Percentiles rank a stretch among this genome's conserved stretches.
These are phyloP conservation scores for Tachina lurida DNA, from an alignment of 2,888 invertebrate genomes.

Conservation along the genomic window DNA sequence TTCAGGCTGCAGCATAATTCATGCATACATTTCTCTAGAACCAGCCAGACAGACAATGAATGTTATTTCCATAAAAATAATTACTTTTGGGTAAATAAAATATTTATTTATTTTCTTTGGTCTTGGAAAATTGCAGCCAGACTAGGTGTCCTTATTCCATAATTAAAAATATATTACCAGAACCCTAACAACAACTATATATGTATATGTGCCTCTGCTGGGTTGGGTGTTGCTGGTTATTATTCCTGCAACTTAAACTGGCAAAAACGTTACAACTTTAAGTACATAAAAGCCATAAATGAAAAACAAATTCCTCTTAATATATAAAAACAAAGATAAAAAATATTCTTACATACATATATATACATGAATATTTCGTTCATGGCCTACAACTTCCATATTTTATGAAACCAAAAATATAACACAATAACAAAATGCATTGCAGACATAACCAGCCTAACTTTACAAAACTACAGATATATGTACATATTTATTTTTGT, in stretches of 20 bases:
- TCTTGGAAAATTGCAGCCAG: slow-evolving; percentile 61
- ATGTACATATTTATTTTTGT: slow-evolving; percentile 12
- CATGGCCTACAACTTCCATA: slow-evolving; percentile 70
- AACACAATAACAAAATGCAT: slow-evolving; percentile 52
- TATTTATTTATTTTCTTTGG: neutral
- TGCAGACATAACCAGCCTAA: slow-evolving; percentile 55
- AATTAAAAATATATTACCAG: slow-evolving; percentile 71
- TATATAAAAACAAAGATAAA: slow-evolving; percentile 25
- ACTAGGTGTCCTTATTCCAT: slow-evolving; percentile 74
- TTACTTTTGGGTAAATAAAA: slow-evolving; percentile 50
- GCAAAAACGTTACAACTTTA: slow-evolving; percentile 39
- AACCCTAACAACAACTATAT: neutral
- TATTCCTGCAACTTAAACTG: slow-evolving; percentile 30
- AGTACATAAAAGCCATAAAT: slow-evolving; percentile 56
- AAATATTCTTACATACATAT: slow-evolving; percentile 5
- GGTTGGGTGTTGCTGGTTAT: neutral
- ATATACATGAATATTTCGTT: slow-evolving; percentile 54
- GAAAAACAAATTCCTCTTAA: slow-evolving; percentile 60
- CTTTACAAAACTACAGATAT: slow-evolving; percentile 19
- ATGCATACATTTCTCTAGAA: neutral
- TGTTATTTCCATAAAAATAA: slow-evolving; percentile 42
- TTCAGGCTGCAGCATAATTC: slow-evolving; percentile 55
- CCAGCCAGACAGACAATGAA: slow-evolving; percentile 40
- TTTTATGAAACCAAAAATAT: slow-evolving; percentile 43
- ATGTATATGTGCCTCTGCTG: neutral